These are phyloP conservation scores for Sebastes minor DNA, from an alignment of 2,797 vertebrate species.

Conservation along the genomic window DNA sequence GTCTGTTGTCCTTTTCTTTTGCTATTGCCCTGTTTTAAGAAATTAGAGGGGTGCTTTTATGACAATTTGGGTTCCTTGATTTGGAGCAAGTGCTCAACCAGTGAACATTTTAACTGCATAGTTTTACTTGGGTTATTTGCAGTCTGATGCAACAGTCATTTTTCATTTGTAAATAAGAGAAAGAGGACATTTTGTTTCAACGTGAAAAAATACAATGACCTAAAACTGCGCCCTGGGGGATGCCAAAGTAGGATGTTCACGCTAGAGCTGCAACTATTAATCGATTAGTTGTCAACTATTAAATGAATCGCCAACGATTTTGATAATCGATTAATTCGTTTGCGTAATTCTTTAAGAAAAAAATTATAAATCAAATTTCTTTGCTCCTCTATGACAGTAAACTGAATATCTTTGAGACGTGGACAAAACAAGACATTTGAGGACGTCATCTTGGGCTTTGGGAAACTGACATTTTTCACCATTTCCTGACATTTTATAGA, in stretches of 20 bases:
- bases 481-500: too few species aligned
- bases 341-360: too few species aligned
- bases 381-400: too few species aligned
- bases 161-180: background rate
- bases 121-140: background rate
- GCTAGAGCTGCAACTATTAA: too few species aligned
- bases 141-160: background rate
- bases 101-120: background rate
- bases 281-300: too few species aligned
- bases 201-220: background rate
- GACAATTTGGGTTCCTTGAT: background rate
- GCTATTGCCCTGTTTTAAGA: background rate
- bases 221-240: background rate
- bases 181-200: background rate
- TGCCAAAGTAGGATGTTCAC: background rate
- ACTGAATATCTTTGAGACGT: too few species aligned
- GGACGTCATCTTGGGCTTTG: too few species aligned
- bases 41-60: background rate
- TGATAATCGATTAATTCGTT: too few species aligned
- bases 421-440: too few species aligned
- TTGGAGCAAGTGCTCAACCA: background rate
- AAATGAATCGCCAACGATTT: too few species aligned
- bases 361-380: too few species aligned
- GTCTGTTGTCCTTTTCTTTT: background rate
- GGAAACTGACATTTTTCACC: too few species aligned